phyloP scores from a whole-genome alignment of 1,140 invertebrate species.

The Drosophila tsacasi region DNA sequence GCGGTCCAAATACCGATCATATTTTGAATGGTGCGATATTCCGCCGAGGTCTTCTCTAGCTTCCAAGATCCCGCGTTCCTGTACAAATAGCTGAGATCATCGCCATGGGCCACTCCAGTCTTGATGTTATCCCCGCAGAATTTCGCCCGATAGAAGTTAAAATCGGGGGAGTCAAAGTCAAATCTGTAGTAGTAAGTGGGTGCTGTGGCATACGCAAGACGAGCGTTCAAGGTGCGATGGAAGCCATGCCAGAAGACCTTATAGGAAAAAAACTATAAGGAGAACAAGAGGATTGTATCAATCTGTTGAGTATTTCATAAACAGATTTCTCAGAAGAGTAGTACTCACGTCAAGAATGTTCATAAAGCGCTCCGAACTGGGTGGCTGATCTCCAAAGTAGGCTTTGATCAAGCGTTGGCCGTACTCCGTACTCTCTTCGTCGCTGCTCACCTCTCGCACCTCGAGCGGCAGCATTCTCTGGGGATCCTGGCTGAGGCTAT shows the following conservation, averaged over 20 bases:
- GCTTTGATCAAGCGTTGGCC: conserved; percentile 46
- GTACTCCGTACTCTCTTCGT: conserved; percentile 40
- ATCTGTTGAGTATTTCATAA: too few species aligned
- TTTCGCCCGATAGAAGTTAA: conserved; percentile 77
- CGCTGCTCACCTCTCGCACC: conserved; percentile 33
- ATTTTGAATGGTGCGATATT: conserved; percentile 80
- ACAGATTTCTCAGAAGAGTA: too few species aligned
- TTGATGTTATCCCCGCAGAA: conserved; percentile 71
- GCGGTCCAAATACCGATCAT: conserved; percentile 84
- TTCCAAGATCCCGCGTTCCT: conserved; percentile 84
- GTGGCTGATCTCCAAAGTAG: conserved; percentile 63
- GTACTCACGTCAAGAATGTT: conserved; percentile 69
- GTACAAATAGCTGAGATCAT: conserved; percentile 89
- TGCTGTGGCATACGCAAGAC: conserved; percentile 73
- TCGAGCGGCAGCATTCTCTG: conserved; percentile 52
- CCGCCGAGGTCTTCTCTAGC: conserved; percentile 66
- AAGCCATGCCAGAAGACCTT: conserved; percentile 85
- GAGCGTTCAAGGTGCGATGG: conserved; percentile 74
- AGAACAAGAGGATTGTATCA: background rate
- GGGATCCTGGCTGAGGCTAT: conserved; percentile 52
- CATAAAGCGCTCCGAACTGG: conserved; percentile 38
- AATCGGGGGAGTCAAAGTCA: conserved; percentile 80
- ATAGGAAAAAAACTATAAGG: conserved; percentile 75
- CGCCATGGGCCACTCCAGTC: conserved; percentile 87
- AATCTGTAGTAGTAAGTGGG: conserved; percentile 86